These are phyloP conservation scores for Cheilosia variabilis DNA, from an alignment of 2,888 invertebrate genomes.

Conservation along the genomic window DNA sequence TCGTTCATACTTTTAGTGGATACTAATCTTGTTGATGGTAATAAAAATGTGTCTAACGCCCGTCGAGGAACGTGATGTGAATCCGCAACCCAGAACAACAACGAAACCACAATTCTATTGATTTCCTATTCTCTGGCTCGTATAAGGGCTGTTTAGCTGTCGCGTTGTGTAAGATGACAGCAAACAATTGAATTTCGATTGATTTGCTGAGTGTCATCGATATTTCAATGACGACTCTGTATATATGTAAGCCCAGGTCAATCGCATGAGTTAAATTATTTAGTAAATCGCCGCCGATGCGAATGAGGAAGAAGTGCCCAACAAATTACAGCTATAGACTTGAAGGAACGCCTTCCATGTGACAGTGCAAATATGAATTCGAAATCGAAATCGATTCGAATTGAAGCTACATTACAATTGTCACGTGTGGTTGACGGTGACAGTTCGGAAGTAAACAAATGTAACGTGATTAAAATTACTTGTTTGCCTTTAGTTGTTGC, in stretches of 20 bases:
- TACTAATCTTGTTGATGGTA: conserved; percentile 34
- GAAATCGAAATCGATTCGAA: conserved; percentile 9
- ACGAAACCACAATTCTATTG: conserved; percentile 44
- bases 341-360: too few relatives aligned
- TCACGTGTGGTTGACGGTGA: conserved; percentile 6
- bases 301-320: too few relatives aligned
- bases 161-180: conserved; percentile 13
- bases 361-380: background rate
- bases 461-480: conserved; percentile 2
- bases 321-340: too few relatives aligned
- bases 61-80: conserved; percentile 55
- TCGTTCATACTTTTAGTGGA: conserved; percentile 20
- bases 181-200: conserved; percentile 47
- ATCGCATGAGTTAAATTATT: too few relatives aligned
- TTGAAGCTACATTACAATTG: conserved; percentile 8
- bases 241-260: too few relatives aligned
- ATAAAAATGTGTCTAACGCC: conserved; percentile 62
- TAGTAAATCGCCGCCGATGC: too few relatives aligned
- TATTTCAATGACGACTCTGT: conserved; percentile 3
- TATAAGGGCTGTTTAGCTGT: conserved; percentile 37
- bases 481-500: background rate
- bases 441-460: conserved; percentile 15
- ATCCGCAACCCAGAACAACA: conserved; percentile 33
- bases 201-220: conserved; percentile 37
- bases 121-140: conserved; percentile 50